Evolutionary conservation across 2,797 vertebrate species (phyloP).

Genomic region (Danio kyathit): DNA sequence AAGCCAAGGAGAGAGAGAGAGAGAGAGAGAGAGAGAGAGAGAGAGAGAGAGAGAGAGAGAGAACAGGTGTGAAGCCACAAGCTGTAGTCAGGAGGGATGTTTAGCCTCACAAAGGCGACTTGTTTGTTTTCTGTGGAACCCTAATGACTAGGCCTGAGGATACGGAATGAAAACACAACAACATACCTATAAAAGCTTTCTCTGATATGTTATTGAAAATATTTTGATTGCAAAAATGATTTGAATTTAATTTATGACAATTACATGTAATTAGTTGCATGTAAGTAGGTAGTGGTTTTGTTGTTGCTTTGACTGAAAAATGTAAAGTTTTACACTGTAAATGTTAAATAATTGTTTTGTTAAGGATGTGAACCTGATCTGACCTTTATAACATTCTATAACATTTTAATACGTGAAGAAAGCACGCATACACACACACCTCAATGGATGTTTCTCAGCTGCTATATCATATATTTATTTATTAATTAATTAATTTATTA

Average conservation of each 20-base stretch:
- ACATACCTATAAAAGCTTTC: slow-evolving; percentile 12
- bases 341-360: background rate
- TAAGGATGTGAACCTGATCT: background rate
- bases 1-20: slow-evolving; percentile 28
- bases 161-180: slow-evolving; percentile 12
- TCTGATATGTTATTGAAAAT: slow-evolving; percentile 2
- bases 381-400: background rate
- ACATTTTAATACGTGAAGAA: too few relatives aligned
- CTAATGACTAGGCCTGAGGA: slow-evolving; percentile 44
- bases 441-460: too few relatives aligned
- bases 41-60: slow-evolving; percentile 16
- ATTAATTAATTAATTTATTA: too few relatives aligned
- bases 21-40: slow-evolving; percentile 10
- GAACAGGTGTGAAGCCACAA: slow-evolving; percentile 63
- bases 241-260: background rate
- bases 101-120: slow-evolving; percentile 55
- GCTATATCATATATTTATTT: too few relatives aligned
- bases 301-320: background rate
- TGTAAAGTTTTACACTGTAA: background rate
- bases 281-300: background rate
- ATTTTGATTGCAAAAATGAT: slow-evolving; percentile 1
- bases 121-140: slow-evolving; percentile 58
- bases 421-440: too few relatives aligned
- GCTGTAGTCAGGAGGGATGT: slow-evolving; percentile 59
- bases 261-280: background rate